These are phyloP conservation scores for Chaetorhynchus papuensis DNA, from an alignment of 2,113 vertebrate genomes.

Conservation along the genomic window DNA sequence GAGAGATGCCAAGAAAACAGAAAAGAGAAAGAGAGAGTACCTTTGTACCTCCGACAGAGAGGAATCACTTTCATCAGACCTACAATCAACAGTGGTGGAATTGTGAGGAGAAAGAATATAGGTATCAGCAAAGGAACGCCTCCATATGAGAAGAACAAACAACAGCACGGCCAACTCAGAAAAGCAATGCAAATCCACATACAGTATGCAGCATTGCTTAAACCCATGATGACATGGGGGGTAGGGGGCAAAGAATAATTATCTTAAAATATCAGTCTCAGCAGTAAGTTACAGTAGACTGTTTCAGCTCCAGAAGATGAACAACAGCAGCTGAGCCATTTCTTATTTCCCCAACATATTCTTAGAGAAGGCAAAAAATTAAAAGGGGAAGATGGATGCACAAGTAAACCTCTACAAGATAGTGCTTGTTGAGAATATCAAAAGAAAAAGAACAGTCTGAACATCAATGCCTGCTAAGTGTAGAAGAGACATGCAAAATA, in stretches of 20 bases:
- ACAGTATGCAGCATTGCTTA: background rate
- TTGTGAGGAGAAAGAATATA: constrained; percentile 76
- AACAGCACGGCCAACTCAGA: constrained; percentile 44
- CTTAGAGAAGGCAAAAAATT: background rate
- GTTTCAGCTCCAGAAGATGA: background rate
- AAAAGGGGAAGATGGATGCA: background rate
- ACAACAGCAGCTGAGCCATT: background rate
- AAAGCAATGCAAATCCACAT: constrained; percentile 36
- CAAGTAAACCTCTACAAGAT: background rate
- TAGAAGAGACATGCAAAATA: background rate
- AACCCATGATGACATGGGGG: background rate
- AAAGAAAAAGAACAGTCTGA: background rate
- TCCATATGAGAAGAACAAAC: constrained; percentile 48
- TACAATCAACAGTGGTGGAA: constrained; percentile 77
- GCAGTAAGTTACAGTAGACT: background rate
- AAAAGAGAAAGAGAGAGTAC: constrained; percentile 76
- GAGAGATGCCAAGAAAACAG: constrained; percentile 53
- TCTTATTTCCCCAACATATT: background rate
- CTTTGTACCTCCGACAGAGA: constrained; percentile 84
- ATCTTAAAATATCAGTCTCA: background rate
- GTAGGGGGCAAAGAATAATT: background rate
- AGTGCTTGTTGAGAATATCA: background rate
- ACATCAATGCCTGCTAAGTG: background rate
- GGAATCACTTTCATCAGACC: constrained; percentile 86
- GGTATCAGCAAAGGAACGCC: constrained; percentile 68